Conservation (phyloP, 2,113 vertebrate species). For the Lagopus muta region DNA sequence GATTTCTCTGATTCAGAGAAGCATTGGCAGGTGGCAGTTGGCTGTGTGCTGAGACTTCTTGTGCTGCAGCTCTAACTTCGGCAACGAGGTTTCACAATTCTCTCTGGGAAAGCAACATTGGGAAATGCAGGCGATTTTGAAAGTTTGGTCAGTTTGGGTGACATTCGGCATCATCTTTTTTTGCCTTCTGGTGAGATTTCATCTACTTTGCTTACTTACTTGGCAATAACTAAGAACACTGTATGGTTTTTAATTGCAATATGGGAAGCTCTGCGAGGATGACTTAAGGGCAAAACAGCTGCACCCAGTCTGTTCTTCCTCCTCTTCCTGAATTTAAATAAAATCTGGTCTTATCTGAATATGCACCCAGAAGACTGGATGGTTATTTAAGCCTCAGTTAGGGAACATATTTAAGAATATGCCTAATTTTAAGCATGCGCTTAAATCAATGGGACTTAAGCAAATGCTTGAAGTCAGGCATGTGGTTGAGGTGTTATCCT, state of each 20-base stretch:
- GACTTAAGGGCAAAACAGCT: slow-evolving; percentile 45
- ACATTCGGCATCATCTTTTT: not conserved
- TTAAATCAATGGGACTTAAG: slow-evolving; percentile 67
- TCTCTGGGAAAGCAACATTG: not conserved
- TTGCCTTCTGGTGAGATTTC: slow-evolving; percentile 41
- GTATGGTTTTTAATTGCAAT: not conserved
- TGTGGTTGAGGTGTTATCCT: slow-evolving; percentile 62
- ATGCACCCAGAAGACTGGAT: slow-evolving; percentile 39
- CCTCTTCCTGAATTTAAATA: slow-evolving; percentile 10
- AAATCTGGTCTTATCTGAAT: slow-evolving; percentile 39
- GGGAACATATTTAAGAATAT: slow-evolving; percentile 59
- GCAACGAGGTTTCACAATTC: not conserved
- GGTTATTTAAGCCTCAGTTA: not conserved
- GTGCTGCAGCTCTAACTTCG: not conserved
- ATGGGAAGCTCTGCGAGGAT: slow-evolving; percentile 11
- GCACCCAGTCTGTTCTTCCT: slow-evolving; percentile 29
- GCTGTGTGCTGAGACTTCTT: not conserved
- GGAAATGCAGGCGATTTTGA: slow-evolving; percentile 43
- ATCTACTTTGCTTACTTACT: not conserved
- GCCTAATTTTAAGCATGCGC: slow-evolving; percentile 57
- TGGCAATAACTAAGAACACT: not conserved
- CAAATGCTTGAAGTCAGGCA: slow-evolving; percentile 72
- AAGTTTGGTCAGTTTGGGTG: not conserved
- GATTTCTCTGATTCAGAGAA: not conserved
- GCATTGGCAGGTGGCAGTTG: not conserved